phyloP scores from a whole-genome alignment of 2,113 vertebrate species.

The Sporophila hypoxantha region DNA sequence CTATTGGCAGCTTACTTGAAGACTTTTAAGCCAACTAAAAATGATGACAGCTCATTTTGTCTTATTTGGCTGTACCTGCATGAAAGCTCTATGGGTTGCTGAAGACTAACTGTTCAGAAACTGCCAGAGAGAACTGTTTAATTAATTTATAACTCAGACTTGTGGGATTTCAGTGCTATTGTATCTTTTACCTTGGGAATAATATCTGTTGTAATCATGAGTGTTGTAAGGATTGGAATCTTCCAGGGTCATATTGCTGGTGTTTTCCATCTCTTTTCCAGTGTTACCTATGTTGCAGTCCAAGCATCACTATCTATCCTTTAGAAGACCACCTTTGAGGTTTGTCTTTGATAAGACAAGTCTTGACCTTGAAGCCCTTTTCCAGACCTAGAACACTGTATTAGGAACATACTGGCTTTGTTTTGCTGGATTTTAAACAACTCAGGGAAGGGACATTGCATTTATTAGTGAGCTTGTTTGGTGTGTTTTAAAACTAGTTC shows the following conservation, averaged over 20 bases:
- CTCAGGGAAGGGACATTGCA: background rate
- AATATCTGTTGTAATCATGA: background rate
- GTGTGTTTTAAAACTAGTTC: background rate
- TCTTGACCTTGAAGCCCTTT: background rate
- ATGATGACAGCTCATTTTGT: background rate
- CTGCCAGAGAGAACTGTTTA: background rate
- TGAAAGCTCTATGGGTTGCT: background rate
- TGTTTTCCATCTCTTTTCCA: background rate
- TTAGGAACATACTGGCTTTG: background rate
- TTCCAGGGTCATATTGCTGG: background rate
- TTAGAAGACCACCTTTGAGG: background rate
- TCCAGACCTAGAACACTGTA: background rate
- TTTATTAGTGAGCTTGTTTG: background rate
- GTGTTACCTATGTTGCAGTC: background rate
- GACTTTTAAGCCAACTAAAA: background rate
- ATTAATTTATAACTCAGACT: background rate
- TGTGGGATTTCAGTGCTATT: background rate
- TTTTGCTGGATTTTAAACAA: background rate
- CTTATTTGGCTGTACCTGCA: background rate
- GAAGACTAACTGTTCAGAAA: background rate
- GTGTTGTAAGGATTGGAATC: background rate
- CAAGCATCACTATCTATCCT: background rate
- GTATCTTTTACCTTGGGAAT: background rate
- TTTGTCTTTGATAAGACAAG: background rate
- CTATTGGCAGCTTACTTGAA: background rate